Base-by-base conservation (phyloP, 2,113 vertebrate genomes). In the Climacteris rufus region DNA sequence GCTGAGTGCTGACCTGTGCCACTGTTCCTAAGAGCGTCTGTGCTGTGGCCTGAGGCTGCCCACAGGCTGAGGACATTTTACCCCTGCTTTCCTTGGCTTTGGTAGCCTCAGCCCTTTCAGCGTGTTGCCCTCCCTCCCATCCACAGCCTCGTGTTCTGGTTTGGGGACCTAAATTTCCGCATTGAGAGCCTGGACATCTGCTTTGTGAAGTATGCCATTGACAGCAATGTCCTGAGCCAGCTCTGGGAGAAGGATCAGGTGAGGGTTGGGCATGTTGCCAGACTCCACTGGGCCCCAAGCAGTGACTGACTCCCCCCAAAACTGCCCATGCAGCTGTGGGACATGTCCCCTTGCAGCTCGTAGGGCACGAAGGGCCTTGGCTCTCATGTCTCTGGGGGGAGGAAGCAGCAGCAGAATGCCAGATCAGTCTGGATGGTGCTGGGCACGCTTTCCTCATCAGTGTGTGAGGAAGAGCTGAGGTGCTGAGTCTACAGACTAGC, bases 241-340 rank as follows among this genome's bases (percentile, higher is more conserved):
- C 99, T 99, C 90, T 99, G 98, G 99, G 99, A 99, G 94, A 99
- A 99, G 95, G 99, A 99, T 97, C 99, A 99, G 99, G 99, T 99
- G 95, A 97, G 97, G 59, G 20, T 7, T 4, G 37, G 11, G 28
- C 4, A 2, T 30, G 35, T 27, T 64, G 44, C 49, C 13, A 35
- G n/a, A 44, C 23, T 77, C 0, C 5, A 17, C 6, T 4, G 8
- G 59, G 31, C 25, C 18, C 24, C 0, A 5, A 6, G 27, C 31
- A 61, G 7, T 3, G 5, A 37, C 33, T 0, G 0, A 47, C 54
- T 54, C 64, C 61, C 53, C 11, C 12, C 33, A 61, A 44, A 81
- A 75, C 70, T 56, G 19, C 28, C 42, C 7, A 0, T 25, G 37
- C 40, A 40, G 69, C 54, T 68, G 54, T 45, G 50, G 56, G 69